These are phyloP conservation scores for Aphodius sticticus DNA, from an alignment of 2,888 invertebrate genomes.

Conservation along the genomic window DNA sequence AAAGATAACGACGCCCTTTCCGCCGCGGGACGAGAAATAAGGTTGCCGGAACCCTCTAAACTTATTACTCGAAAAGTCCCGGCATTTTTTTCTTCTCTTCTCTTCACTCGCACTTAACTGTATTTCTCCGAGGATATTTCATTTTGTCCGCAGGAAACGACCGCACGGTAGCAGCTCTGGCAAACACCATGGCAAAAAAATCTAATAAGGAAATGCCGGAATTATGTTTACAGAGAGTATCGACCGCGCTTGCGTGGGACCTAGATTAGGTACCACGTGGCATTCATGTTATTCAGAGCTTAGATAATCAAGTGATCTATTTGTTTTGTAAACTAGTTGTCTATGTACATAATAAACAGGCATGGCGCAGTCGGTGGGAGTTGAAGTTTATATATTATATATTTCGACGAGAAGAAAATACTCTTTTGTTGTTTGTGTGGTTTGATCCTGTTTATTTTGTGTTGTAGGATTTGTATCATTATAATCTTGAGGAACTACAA, in stretches of 20 bases:
- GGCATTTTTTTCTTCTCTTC: background rate
- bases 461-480: too few relatives aligned
- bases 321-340: too few relatives aligned
- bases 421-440: too few relatives aligned
- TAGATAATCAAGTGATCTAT: too few relatives aligned
- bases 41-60: background rate
- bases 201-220: background rate
- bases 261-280: too few relatives aligned
- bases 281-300: too few relatives aligned
- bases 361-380: too few relatives aligned
- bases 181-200: background rate
- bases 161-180: background rate
- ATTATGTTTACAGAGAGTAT: background rate
- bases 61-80: conserved; percentile 4
- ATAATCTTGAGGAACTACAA: background rate
- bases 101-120: background rate
- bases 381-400: too few relatives aligned
- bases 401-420: too few relatives aligned
- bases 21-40: background rate
- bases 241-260: too few relatives aligned
- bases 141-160: background rate
- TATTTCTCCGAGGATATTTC: background rate
- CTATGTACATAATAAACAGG: too few relatives aligned
- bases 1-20: conserved; percentile 4
- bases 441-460: too few relatives aligned